These are phyloP conservation scores for Onychomys torridus DNA, from an alignment of 2,797 vertebrate genomes.

Conservation along the genomic window DNA sequence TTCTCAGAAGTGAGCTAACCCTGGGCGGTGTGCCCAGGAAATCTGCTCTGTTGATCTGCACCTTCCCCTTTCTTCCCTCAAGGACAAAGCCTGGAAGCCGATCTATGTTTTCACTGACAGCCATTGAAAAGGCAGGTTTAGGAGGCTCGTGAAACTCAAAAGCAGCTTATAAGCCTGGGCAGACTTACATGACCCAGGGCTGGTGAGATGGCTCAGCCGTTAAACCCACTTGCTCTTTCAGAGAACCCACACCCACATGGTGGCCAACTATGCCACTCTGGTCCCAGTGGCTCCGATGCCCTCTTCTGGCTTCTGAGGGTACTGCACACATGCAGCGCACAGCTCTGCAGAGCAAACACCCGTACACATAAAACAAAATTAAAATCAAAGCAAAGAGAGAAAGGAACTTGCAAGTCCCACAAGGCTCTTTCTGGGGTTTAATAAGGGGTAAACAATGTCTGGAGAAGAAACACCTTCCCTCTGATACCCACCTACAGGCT, in stretches of 20 bases:
- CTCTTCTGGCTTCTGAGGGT: background rate
- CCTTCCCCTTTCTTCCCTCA: background rate
- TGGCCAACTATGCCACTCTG: background rate
- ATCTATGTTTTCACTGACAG: background rate
- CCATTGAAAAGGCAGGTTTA: background rate
- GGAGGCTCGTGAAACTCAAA: background rate
- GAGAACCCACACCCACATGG: background rate
- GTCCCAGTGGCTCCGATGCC: background rate
- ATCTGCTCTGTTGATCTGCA: background rate
- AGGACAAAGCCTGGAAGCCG: background rate
- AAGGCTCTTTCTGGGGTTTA: background rate
- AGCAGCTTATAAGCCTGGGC: background rate
- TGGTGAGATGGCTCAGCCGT: background rate
- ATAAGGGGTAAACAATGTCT: background rate
- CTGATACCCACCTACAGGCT: background rate
- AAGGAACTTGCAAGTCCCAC: background rate
- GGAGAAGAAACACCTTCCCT: background rate
- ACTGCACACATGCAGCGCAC: background rate
- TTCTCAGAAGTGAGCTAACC: slow-evolving; percentile 34
- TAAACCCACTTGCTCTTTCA: too few species aligned
- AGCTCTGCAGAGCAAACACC: background rate
- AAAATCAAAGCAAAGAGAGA: background rate
- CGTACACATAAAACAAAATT: background rate
- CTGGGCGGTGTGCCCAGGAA: background rate
- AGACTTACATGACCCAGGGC: background rate